Evolutionary conservation across 2,888 invertebrate species (phyloP).

Genomic region (Ganaspis brasiliensis): DNA sequence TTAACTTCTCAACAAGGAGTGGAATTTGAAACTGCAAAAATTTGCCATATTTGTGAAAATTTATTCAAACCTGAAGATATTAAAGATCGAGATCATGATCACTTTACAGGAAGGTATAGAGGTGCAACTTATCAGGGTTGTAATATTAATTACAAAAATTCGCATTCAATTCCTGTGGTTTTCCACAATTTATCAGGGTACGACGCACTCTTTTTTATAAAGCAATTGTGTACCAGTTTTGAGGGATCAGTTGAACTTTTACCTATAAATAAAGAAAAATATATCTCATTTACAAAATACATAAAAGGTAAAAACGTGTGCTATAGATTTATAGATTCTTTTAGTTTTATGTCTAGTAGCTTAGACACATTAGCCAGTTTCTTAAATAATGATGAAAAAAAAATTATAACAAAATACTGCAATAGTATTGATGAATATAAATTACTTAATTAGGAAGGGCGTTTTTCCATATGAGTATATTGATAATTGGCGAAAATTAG

Average conservation of each 20-base stretch:
- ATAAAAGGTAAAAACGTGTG: constrained; percentile 44
- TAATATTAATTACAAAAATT: constrained; percentile 1
- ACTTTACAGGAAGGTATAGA: constrained; percentile 28
- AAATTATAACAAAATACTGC: constrained; percentile 32
- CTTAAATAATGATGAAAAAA: constrained; percentile 47
- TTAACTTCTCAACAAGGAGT: background rate
- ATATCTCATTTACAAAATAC: constrained; percentile 1
- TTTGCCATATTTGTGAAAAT: constrained; percentile 47
- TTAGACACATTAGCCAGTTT: constrained; percentile 46
- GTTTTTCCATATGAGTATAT: constrained; percentile 3
- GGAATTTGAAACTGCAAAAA: background rate
- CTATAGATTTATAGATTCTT: constrained; percentile 49
- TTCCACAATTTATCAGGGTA: background rate
- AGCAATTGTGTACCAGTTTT: constrained; percentile 3
- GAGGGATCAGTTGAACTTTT: constrained; percentile 1
- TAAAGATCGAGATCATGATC: constrained; percentile 46
- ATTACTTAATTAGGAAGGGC: background rate
- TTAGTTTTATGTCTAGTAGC: constrained; percentile 35
- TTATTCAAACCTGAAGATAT: background rate
- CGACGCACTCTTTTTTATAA: constrained; percentile 8
- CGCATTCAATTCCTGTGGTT: background rate
- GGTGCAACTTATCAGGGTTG: background rate
- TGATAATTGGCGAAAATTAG: too few species aligned
- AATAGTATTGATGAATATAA: background rate
- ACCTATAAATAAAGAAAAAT: constrained; percentile 1